Evolutionary conservation across 1,140 invertebrate genomes (phyloP), one percentile per base, ranked within the genome.

Genomic region (Diploscapter pachys): DNA sequence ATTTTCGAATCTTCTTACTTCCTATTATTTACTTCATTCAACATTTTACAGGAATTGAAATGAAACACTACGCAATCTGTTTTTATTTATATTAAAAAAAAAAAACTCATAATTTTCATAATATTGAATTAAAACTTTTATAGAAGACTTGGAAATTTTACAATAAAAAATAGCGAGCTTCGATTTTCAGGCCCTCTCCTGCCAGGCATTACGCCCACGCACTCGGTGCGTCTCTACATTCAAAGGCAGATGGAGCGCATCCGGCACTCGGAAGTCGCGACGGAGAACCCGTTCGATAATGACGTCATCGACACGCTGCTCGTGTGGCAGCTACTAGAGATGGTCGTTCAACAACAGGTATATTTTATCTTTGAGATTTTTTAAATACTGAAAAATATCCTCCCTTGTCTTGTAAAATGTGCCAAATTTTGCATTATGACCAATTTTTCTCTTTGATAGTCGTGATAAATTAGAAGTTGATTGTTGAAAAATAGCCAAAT

Each of bases 241-340:
- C 69, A 71, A 62, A 63, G 69, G 48, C 75, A 76, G 57, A 72
- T 76, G 5, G 61, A 72, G 48, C 54, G 62, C 4, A 76, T 76
- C 8, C 69, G 67, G 49, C 54, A 52, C 2, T 76, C 75, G 4
- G 75, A 76, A 2, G 61, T 76, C 4, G 68, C 75, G 5, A 52
- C 55, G 53, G 69, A 64, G 6, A 72, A 64, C n/a, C 31, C 53
- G 0, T 63, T 66, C 51, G 55, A 55, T 31, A 51, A 55, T 52
- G 74, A 76, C 59, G 70, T 76, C 8, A 65, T 76, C 2, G 75
- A 76, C 57, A 63, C 62, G 3, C 50, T 72, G 3, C 55, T 76
- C 6, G 31, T 76, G 3, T 76, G 75, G 75, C 65, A 69, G 50
- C 59, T 76, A 5, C 70, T 76, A 5, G 75, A 76, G 56, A 72